phyloP scores from a whole-genome alignment of 2,888 invertebrate species.

The Erebia ligea region DNA sequence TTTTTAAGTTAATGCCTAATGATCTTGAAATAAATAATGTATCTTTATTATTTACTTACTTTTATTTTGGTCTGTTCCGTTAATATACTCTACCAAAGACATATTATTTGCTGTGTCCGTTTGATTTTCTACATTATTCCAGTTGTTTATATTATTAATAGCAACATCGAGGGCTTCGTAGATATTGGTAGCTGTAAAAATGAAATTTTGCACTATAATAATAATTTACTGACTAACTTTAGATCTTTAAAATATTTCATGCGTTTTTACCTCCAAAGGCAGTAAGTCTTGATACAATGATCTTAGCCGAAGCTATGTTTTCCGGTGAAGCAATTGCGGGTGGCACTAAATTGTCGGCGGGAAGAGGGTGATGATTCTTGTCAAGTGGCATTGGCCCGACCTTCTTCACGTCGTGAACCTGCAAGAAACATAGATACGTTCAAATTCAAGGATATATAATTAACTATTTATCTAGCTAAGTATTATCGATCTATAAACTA shows the following conservation, averaged over 20 bases:
- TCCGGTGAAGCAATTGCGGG: conserved; percentile 79
- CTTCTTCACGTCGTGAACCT: conserved; percentile 64
- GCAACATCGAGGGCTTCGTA: conserved; percentile 83
- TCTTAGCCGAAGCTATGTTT: conserved; percentile 83
- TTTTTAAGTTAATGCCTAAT: too few relatives aligned
- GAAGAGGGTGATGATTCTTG: background rate
- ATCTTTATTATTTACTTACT: too few relatives aligned
- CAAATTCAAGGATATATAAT: background rate
- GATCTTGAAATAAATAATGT: too few relatives aligned
- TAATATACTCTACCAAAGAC: background rate
- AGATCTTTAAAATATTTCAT: background rate
- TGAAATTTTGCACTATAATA: background rate
- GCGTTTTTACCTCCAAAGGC: conserved; percentile 77
- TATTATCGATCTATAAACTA: too few relatives aligned
- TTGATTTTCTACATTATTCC: conserved; percentile 44
- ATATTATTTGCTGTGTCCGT: background rate
- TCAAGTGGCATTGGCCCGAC: conserved; percentile 49
- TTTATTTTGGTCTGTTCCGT: background rate
- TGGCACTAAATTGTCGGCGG: conserved; percentile 57
- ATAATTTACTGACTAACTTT: background rate
- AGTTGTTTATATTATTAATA: conserved; percentile 76
- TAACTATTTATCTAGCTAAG: too few relatives aligned
- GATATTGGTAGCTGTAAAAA: conserved; percentile 85
- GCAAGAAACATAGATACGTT: background rate
- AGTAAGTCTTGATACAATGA: conserved; percentile 78